A percentile compares a stretch with the other conserved stretches of the same genome.
phyloP scores from a whole-genome alignment of 2,888 invertebrate species.

The Prionchulus punctatus region DNA sequence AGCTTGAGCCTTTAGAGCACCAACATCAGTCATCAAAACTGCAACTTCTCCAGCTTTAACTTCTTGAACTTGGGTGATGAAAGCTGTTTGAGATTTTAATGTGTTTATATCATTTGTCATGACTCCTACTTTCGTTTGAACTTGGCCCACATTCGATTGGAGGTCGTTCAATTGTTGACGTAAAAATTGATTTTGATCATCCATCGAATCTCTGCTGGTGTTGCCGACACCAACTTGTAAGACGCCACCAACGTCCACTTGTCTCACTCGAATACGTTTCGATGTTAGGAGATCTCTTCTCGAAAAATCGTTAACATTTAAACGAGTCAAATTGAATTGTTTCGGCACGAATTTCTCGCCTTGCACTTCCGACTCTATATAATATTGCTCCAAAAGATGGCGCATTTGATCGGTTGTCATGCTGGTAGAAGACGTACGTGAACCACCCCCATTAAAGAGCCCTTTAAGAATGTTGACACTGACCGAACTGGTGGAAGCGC shows the following conservation, averaged over 20 bases:
- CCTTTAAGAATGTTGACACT: background rate
- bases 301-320: background rate
- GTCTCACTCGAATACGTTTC: background rate
- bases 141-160: too few relatives aligned
- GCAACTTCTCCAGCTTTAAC: too few relatives aligned
- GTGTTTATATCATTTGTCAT: too few relatives aligned
- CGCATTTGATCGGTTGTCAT: background rate
- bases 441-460: too few relatives aligned
- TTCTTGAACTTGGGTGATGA: too few relatives aligned
- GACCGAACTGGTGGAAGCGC: background rate
- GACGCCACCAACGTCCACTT: background rate
- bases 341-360: background rate
- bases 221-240: background rate
- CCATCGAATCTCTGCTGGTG: too few relatives aligned
- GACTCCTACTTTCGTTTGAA: too few relatives aligned
- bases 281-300: background rate
- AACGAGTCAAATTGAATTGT: background rate
- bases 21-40: too few relatives aligned
- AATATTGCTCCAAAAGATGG: background rate
- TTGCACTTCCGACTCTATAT: background rate
- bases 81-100: too few relatives aligned
- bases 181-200: too few relatives aligned
- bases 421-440: background rate
- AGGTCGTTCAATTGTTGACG: too few relatives aligned
- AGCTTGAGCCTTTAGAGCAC: too few relatives aligned